These are phyloP conservation scores for Pectinophora gossypiella DNA, from an alignment of 1,140 invertebrate genomes.

Conservation along the genomic window DNA sequence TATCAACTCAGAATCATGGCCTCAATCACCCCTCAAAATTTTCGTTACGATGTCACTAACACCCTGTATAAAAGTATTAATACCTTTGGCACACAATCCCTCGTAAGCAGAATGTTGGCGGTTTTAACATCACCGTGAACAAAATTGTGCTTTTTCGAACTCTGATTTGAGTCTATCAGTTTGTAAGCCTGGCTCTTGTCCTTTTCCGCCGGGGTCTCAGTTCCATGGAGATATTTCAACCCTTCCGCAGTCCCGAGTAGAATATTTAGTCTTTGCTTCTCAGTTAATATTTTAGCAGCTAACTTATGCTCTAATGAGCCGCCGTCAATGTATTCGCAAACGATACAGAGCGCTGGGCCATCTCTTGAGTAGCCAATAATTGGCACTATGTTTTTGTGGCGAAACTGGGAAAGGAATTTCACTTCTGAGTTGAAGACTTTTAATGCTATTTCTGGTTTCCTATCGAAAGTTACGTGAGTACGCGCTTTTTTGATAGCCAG, in stretches of 20 bases:
- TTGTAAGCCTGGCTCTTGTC: neutral
- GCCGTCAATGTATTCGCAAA: conserved; percentile 82
- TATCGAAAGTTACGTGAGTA: conserved; percentile 54
- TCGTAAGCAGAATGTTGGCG: conserved; percentile 84
- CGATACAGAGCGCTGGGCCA: conserved; percentile 78
- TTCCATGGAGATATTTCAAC: conserved; percentile 79
- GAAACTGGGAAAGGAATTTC: conserved; percentile 75
- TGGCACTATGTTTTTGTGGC: conserved; percentile 81
- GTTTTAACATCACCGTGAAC: conserved; percentile 87
- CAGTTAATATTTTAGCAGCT: conserved; percentile 57
- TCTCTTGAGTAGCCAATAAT: conserved; percentile 81
- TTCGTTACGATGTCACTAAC: too few species aligned
- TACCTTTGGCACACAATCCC: conserved; percentile 79
- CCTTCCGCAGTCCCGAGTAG: conserved; percentile 78
- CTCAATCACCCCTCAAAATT: too few species aligned
- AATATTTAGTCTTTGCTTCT: conserved; percentile 76
- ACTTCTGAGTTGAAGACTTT: conserved; percentile 83
- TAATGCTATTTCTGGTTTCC: conserved; percentile 60
- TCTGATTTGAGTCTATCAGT: conserved; percentile 19
- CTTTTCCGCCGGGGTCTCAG: conserved; percentile 14
- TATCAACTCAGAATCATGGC: too few species aligned
- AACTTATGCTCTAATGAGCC: conserved; percentile 82
- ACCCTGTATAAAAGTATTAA: too few species aligned
- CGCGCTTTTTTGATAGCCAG: conserved; percentile 80
- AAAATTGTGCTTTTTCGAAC: conserved; percentile 49